Conservation (phyloP, 2,888 invertebrate genomes). For the Drosophila greeni region DNA sequence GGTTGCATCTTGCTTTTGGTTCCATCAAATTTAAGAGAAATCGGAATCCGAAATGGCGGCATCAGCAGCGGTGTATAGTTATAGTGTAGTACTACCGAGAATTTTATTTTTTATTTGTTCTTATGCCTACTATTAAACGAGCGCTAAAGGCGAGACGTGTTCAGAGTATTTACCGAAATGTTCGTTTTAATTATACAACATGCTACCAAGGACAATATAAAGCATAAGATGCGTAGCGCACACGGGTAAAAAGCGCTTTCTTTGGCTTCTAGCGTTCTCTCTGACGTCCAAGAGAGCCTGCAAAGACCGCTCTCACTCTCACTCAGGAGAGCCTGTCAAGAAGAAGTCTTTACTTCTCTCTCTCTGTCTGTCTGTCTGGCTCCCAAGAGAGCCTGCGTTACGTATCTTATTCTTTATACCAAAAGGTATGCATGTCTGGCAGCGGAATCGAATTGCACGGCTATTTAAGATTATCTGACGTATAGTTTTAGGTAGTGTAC, state of each 20-base stretch:
- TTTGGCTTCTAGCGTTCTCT: background rate
- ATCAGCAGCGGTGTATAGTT: conserved; percentile 1
- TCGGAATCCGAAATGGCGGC: background rate
- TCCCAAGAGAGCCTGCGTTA: background rate
- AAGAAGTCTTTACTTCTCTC: no score
- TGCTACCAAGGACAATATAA: background rate
- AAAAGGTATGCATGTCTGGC: background rate
- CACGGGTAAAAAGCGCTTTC: background rate
- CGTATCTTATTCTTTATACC: background rate
- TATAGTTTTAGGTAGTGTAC: conserved; percentile 17
- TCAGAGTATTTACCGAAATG: conserved; percentile 26
- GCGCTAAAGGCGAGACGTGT: conserved; percentile 33
- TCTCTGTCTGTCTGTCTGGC: background rate
- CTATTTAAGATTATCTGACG: conserved; percentile 26
- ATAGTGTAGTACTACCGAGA: conserved; percentile 17
- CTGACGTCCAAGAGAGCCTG: background rate
- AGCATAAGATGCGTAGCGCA: conserved; percentile 2
- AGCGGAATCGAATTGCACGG: conserved; percentile 14
- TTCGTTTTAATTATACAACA: conserved; percentile 10
- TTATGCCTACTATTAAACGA: conserved; percentile 27
- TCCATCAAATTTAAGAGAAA: conserved; percentile 10
- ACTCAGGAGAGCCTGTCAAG: no score
- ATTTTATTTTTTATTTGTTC: conserved; percentile 33
- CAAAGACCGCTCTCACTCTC: background rate
- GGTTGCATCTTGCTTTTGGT: background rate